Evolutionary conservation across 2,888 invertebrate genomes (phyloP), one percentile per base, ranked within the genome.

Genomic region (Drosophila heteroneura): DNA sequence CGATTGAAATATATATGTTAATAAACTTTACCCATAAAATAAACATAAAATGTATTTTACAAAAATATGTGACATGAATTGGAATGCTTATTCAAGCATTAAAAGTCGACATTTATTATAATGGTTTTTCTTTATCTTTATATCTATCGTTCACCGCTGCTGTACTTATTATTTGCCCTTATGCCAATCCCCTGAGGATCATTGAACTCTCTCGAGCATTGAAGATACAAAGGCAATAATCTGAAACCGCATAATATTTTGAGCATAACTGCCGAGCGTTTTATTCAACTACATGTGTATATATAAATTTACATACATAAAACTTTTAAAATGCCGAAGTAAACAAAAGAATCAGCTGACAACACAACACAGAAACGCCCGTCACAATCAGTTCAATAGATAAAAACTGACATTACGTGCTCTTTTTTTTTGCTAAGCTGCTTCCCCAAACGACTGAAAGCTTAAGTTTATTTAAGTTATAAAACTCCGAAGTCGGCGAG

Each of bases 331-430:
- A 37, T 35, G 35, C 22, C 22, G 35, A 61, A 51, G 76, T 60
- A 56, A 44, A 82, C 37, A 51, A 56, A 63, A 80, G 63, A 77
- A 65, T 33, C 68, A 53, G 62, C 51, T 51, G 79, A 67, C 79
- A 47, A 22, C 22, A 4, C 30, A 60, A 77, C 30, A 57, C 14
- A 37, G 10, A 62, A 59, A 33, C 41, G 7, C n/a, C 56, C 39
- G 59, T 49, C 62, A 33, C 16, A 49, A 49, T 41, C 37, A 57
- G 59, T 69, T 39, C 56, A 56, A 73, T 66, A 73, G 74, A 73
- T 69, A 79, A 64, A 47, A 64, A 70, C 32, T 47, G 12, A 28
- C 63, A 51, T 83, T 86, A 89, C 89, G 88, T 84, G 85, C 72
- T 65, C 32, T 59, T 5, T 54, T 51, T 39, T 22, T 44, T 58